These are phyloP conservation scores for Callinectes sapidus DNA, from an alignment of 2,888 invertebrate genomes.

Conservation along the genomic window DNA sequence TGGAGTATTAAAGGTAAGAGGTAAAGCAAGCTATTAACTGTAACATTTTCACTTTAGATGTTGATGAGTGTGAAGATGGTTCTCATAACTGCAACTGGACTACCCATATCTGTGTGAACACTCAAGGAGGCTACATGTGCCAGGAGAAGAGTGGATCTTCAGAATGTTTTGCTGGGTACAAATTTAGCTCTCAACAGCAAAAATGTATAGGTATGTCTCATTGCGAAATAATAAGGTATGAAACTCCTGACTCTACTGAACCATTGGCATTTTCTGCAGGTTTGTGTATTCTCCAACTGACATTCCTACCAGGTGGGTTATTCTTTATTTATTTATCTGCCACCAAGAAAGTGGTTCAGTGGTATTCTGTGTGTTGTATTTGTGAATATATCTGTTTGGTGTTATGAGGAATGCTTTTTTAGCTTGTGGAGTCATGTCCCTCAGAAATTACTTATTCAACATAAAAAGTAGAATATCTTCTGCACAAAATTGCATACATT, in stretches of 20 bases:
- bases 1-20: not conserved
- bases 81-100: constrained; percentile 82
- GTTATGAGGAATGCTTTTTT: not conserved
- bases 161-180: constrained; percentile 75
- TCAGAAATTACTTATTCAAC: not conserved
- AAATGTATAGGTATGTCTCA: constrained; percentile 73
- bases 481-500: no score
- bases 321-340: not conserved
- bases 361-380: not conserved
- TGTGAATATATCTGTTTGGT: not conserved
- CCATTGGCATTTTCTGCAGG: not conserved
- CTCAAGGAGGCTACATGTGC: constrained; percentile 77
- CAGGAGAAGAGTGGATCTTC: constrained; percentile 75
- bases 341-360: not conserved
- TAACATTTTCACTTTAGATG: constrained; percentile 78
- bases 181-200: constrained; percentile 74
- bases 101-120: constrained; percentile 84
- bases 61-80: constrained; percentile 84
- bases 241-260: not conserved
- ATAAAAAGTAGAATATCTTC: not conserved
- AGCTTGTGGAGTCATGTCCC: not conserved
- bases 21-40: not conserved
- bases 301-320: not conserved
- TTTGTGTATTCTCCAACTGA: not conserved
- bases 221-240: not conserved